Evolutionary conservation across 2,888 invertebrate genomes (phyloP).

Genomic region (Troilus luridus): DNA sequence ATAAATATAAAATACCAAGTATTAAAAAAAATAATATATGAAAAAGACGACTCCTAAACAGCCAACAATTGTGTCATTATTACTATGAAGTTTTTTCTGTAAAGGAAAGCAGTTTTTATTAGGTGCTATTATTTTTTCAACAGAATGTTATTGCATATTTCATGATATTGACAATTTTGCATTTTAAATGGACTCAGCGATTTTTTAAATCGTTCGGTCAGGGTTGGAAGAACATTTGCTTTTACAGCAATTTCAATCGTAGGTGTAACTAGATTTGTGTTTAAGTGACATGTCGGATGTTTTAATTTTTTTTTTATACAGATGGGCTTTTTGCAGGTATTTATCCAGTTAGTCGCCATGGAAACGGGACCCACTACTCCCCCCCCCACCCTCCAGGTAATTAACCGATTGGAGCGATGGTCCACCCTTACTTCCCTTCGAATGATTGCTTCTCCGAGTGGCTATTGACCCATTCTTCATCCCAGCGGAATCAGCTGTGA

Average conservation of each 20-base stretch:
- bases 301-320: background rate
- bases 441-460: background rate
- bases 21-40: no score
- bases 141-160: background rate
- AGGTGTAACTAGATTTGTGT: background rate
- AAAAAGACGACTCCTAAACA: no score
- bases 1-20: no score
- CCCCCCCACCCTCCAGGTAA: background rate
- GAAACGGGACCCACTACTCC: background rate
- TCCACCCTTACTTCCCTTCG: background rate
- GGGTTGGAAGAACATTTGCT: background rate
- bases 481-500: background rate
- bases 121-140: background rate
- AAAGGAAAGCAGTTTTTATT: background rate
- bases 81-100: no score
- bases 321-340: background rate
- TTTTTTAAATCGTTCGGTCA: background rate
- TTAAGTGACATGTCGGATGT: background rate
- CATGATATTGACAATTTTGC: background rate
- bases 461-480: background rate
- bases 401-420: background rate
- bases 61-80: no score
- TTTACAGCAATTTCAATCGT: background rate
- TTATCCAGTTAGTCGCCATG: background rate
- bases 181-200: background rate